Conservation (phyloP, 1,140 invertebrate genomes). For the Helicoverpa zea region DNA sequence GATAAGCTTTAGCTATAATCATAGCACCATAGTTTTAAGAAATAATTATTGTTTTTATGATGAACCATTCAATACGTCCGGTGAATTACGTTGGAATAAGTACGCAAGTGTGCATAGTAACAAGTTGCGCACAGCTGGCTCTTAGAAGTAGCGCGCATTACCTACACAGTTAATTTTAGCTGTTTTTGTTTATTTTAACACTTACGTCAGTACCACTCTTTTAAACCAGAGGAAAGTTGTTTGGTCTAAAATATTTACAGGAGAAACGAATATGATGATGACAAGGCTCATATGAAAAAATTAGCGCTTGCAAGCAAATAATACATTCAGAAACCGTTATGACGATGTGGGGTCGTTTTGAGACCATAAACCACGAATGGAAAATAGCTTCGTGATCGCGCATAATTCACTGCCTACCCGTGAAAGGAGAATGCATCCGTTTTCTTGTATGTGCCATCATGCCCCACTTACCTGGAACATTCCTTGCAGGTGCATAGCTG, state of each 20-base stretch:
- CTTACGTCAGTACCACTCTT: conserved; percentile 10
- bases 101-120: not conserved
- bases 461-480: not conserved
- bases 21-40: too few species aligned
- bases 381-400: too few species aligned
- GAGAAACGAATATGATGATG: too few species aligned
- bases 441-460: not conserved
- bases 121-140: conserved; percentile 9
- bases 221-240: conserved; percentile 3
- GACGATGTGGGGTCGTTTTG: too few species aligned
- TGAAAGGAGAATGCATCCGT: too few species aligned
- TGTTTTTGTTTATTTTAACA: conserved; percentile 40
- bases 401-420: too few species aligned
- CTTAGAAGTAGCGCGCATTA: not conserved
- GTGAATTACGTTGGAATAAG: not conserved
- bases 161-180: conserved; percentile 17
- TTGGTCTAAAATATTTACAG: too few species aligned
- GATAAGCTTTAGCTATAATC: too few species aligned
- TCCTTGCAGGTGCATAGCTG: conserved; percentile 88
- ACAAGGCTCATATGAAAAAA: not conserved
- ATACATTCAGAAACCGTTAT: too few species aligned
- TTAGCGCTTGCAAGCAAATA: not conserved
- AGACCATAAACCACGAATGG: too few species aligned
- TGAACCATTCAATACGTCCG: too few species aligned
- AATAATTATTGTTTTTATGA: too few species aligned